Conservation (phyloP, 2,113 vertebrate species). For the Sapayoa aenigma region DNA sequence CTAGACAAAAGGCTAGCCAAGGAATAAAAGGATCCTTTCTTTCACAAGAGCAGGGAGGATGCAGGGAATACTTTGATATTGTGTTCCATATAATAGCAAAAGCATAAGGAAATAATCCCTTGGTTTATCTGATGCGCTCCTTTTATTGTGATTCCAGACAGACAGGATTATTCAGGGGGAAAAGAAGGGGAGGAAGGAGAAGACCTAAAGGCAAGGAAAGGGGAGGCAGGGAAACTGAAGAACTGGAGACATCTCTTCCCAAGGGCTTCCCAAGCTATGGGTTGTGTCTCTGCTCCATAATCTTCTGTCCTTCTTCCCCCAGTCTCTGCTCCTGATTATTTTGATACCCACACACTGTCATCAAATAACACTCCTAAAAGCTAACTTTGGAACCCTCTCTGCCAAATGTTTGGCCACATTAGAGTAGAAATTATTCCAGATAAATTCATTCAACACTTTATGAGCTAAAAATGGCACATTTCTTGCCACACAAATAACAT, state of each 20-base stretch:
- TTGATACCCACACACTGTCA: background rate
- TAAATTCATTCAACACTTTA: background rate
- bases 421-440: background rate
- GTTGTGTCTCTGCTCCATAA: background rate
- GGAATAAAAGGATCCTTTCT: conserved; percentile 5
- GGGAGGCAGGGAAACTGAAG: background rate
- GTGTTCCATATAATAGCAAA: background rate
- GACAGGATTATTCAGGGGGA: background rate
- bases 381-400: background rate
- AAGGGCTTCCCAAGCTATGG: background rate
- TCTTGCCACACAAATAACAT: conserved; percentile 4
- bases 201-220: background rate
- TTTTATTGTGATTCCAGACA: background rate
- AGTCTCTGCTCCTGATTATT: background rate
- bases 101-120: background rate
- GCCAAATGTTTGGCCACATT: background rate
- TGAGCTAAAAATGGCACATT: background rate
- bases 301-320: background rate
- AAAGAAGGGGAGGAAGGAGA: background rate
- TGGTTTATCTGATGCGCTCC: background rate
- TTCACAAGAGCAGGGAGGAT: background rate
- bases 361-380: background rate
- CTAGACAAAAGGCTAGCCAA: background rate
- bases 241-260: background rate
- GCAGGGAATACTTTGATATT: background rate